A percentile compares a stretch with the other conserved stretches of the same genome.
Evolutionary conservation across 2,113 vertebrate species (phyloP).

Genomic region (Heterocephalus glaber): DNA sequence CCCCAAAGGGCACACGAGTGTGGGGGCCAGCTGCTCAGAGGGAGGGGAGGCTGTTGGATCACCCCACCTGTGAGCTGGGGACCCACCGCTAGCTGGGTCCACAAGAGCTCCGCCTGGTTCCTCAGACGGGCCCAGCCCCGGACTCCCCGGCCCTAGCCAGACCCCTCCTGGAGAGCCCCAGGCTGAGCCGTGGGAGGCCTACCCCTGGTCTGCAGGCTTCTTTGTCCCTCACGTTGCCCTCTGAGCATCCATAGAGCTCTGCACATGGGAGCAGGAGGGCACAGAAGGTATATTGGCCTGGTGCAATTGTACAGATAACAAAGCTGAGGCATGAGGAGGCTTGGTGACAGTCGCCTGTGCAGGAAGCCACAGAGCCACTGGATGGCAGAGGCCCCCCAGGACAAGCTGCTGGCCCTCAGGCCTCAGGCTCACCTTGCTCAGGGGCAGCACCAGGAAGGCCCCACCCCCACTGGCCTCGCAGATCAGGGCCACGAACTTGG

Average conservation of each 20-base stretch:
- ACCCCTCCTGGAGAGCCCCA: not conserved
- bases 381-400: not conserved
- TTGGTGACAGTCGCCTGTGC: not conserved
- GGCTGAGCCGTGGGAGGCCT: not conserved
- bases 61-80: not conserved
- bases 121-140: not conserved
- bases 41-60: not conserved
- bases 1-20: conserved; percentile 1
- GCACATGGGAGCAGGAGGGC: not conserved
- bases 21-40: not conserved
- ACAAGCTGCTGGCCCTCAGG: not conserved
- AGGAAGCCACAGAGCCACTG: not conserved
- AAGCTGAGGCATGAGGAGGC: not conserved
- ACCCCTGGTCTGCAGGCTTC: not conserved
- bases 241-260: not conserved
- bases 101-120: not conserved
- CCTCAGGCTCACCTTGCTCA: conserved; percentile 88
- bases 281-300: not conserved
- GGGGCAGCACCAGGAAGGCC: conserved; percentile 92
- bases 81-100: not conserved
- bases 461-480: conserved; percentile 94
- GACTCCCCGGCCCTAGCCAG: not conserved
- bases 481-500: conserved; percentile 94
- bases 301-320: not conserved
- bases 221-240: not conserved